phyloP scores from a whole-genome alignment of 2,113 vertebrate genomes.

The Hemicordylus capensis region DNA sequence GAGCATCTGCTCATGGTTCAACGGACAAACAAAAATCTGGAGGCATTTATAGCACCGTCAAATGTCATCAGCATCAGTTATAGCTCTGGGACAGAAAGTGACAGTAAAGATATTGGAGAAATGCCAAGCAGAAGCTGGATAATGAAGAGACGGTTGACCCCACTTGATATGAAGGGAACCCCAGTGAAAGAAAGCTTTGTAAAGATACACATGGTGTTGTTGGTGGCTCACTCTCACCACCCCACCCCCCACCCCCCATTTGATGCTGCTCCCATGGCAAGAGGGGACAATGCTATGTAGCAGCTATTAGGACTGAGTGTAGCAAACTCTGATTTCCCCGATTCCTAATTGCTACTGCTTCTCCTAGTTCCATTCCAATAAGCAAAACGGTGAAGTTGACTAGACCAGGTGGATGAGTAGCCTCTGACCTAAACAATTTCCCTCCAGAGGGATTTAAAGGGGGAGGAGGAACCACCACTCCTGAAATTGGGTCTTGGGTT shows the following conservation, averaged over 20 bases:
- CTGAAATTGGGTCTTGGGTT: background rate
- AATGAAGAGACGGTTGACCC: slow-evolving; percentile 6
- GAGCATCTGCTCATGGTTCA: background rate
- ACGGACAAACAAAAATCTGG: background rate
- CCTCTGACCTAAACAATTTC: background rate
- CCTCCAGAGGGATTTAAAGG: background rate
- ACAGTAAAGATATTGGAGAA: background rate
- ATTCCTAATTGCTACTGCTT: background rate
- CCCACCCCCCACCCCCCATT: background rate
- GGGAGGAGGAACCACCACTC: background rate
- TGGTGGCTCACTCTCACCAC: background rate
- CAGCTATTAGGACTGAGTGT: too few species aligned
- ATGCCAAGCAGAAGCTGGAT: background rate
- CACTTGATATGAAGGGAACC: background rate
- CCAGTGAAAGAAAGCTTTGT: background rate
- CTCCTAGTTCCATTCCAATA: background rate
- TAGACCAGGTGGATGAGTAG: background rate
- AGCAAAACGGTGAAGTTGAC: background rate
- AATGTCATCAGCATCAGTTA: background rate
- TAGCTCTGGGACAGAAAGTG: background rate
- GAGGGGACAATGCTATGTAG: background rate
- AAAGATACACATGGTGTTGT: background rate
- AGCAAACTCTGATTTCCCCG: background rate
- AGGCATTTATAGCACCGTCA: background rate
- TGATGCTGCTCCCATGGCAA: background rate